Conservation (phyloP, 2,888 invertebrate species). For the Thecocarcelia acutangulata region DNA sequence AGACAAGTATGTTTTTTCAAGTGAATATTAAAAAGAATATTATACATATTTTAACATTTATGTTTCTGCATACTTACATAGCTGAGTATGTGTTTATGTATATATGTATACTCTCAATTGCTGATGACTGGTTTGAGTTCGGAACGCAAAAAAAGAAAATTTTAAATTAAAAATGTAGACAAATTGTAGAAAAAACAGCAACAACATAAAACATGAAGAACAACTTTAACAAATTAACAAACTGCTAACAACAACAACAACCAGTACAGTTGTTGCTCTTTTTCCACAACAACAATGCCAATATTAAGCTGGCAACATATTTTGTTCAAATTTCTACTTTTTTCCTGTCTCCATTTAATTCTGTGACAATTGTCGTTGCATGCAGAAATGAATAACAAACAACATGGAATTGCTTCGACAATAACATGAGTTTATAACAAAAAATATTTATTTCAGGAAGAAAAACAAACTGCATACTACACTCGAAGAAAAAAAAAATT, state of each 20-base stretch:
- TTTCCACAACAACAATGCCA: not conserved
- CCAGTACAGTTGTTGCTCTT: not conserved
- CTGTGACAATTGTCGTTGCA: slow-evolving; percentile 37
- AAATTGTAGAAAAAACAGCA: slow-evolving; percentile 24
- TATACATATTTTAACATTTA: slow-evolving; percentile 14
- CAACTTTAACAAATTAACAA: slow-evolving; percentile 63
- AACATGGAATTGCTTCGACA: slow-evolving; percentile 39
- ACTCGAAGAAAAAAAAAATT: slow-evolving; percentile 6
- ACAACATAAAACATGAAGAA: slow-evolving; percentile 54
- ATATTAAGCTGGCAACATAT: slow-evolving; percentile 6
- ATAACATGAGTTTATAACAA: slow-evolving; percentile 40
- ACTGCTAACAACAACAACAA: slow-evolving; percentile 47
- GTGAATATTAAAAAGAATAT: not conserved
- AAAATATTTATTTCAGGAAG: not conserved
- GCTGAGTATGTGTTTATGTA: no score
- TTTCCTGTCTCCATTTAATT: slow-evolving; percentile 37
- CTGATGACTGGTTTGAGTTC: slow-evolving; percentile 24
- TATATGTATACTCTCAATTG: slow-evolving; percentile 60
- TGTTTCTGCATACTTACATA: no score
- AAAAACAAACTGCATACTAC: not conserved
- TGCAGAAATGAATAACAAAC: slow-evolving; percentile 24
- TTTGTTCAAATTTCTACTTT: slow-evolving; percentile 12
- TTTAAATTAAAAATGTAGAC: slow-evolving; percentile 39
- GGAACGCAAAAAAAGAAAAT: not conserved
- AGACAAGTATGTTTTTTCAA: not conserved